Evolutionary conservation across 2,113 vertebrate genomes (phyloP), one percentile per base, ranked within the genome.

Genomic region (Phaethornis superciliosus): DNA sequence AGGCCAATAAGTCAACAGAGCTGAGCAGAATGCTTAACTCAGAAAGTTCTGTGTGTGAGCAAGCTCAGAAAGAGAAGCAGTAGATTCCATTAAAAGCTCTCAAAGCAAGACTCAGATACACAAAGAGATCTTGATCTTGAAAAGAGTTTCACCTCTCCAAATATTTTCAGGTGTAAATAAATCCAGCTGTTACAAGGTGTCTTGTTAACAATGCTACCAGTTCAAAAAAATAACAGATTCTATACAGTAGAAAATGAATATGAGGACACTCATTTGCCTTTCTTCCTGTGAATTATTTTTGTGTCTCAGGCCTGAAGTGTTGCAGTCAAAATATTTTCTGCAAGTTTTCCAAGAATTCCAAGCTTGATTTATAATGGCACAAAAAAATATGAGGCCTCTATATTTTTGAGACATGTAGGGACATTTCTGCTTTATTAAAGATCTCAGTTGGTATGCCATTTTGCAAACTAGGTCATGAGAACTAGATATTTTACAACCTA

Each of bases 1-100:
- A 70, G 84, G 83, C 74, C 90, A 95, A 96, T 93, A 93, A 95
- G 94, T 97, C 95, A 95, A 81, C 89, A 85, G 85, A 82, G 33
- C 84, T 32, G 88, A 58, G 94, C 84, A 86, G 91, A 96, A 87
- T 46, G 40, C 92, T 97, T 95, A 95, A 95, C 95, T 94, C 96
- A 71, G 16, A 72, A 93, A 81, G 67, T 74, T 69, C 89, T 94
- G 78, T 85, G 42, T 65, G 49, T 58, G 62, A 95, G 90, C 24
- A 83, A 89, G 71, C 52, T 93, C 75, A 70, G 52, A 82, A 4
- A 62, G 35, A 78, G 33, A 81, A 91, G 64, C 68, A 63, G 28
- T 27, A 83, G 76, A 80, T 80, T 88, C 30, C 24, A 64, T 56
- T 78, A 49, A 80, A 80, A 75, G 23, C 40, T 90, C 82, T 64